Evolutionary conservation across 1,140 invertebrate species (phyloP), one percentile per base, ranked within the genome.

Genomic region (Coenobita brevimanus): DNA sequence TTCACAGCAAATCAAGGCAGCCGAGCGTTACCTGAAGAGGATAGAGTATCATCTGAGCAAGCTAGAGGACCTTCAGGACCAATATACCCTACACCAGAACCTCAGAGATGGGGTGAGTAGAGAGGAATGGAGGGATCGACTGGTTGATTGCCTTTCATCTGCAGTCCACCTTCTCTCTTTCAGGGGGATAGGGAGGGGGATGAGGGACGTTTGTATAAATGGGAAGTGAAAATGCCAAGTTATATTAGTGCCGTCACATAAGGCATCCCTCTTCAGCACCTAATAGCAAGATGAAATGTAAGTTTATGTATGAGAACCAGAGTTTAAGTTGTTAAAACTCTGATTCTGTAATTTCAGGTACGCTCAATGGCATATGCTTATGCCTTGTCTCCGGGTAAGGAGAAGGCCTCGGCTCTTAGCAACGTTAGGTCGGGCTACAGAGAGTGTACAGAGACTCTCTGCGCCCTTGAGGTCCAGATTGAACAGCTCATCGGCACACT

Each of bases 401-500:
- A 93, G 75, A 91, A 92, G 73, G 93, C 93, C 62, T 91, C 92
- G 30, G 93, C 94, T 3, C 91, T 94, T n/a, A 92, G 92, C 24
- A 94, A 92, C 91, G 94, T 94, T 3, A 93, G 93, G 89, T 93
- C 93, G 78, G 94, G 94, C 33, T 94, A 93, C 90, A 93, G 93
- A 87, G 94, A 94, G 91, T 94, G 94, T 89, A 93, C 93, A 4
- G 93, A 94, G 90, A 93, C 92, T 15, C 92, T 94, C 91, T 94
- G 94, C 92, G 91, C 92, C 27, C 92, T 94, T 71, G 94, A 94
- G 92, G 93, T 92, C 15, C 93, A 94, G 90, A 91, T 94, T 64
- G 94, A 94, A 91, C 91, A 92, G 38, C 93, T 94, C 91, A 92
- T 94, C 91, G 94, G 94, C 69, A 93, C 93, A 38, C 93, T 94